phyloP scores from a whole-genome alignment of 2,113 vertebrate species.

The Nicator chloris region DNA sequence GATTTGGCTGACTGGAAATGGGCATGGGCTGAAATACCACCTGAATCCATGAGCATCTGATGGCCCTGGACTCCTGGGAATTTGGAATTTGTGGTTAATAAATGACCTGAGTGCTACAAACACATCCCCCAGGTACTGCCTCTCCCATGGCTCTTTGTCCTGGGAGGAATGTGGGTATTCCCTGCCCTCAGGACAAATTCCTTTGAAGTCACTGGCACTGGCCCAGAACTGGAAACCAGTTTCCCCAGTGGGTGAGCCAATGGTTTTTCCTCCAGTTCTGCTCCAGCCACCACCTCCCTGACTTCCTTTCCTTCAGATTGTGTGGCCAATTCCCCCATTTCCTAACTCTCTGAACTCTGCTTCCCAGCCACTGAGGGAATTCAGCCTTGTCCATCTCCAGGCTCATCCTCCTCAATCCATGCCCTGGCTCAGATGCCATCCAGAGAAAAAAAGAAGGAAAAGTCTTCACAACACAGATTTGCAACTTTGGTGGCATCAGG shows the following conservation, averaged over 20 bases:
- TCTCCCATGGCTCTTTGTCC: background rate
- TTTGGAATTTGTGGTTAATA: background rate
- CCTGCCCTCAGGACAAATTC: background rate
- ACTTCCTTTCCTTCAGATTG: background rate
- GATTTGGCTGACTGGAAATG: background rate
- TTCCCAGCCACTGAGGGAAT: background rate
- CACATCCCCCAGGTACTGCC: background rate
- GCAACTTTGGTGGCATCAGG: background rate
- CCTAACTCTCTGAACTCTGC: background rate
- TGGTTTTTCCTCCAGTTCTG: background rate
- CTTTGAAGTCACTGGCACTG: background rate
- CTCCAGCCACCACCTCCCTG: background rate
- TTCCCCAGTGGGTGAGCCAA: background rate
- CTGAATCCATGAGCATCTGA: background rate
- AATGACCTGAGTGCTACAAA: background rate
- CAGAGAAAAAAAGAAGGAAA: background rate
- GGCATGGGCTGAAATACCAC: background rate
- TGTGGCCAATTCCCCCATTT: background rate
- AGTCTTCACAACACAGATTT: background rate
- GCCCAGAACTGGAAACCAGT: background rate
- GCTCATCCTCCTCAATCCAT: background rate
- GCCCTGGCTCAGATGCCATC: rapidly evolving
- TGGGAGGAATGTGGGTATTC: background rate
- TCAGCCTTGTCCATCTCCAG: background rate
- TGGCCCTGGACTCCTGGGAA: background rate